These are phyloP conservation scores for Drosophila pandora DNA, from an alignment of 1,140 invertebrate species.

Conservation along the genomic window DNA sequence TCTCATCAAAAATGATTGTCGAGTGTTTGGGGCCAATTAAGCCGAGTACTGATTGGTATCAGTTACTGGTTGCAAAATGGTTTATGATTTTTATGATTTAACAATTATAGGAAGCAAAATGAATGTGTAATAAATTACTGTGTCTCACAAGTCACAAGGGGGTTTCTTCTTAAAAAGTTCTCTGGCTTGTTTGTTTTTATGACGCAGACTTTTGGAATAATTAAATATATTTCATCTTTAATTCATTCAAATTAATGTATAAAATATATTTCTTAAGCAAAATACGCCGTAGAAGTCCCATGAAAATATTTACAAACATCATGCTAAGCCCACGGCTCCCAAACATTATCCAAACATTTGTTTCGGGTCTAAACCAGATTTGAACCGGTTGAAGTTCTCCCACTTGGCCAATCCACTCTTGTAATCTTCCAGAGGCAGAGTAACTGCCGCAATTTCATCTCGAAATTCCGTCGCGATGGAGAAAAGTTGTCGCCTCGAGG, in stretches of 20 bases:
- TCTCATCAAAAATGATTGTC: slow-evolving; percentile 37
- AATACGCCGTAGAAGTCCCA: neutral
- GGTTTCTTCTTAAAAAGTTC: neutral
- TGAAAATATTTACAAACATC: slow-evolving; percentile 6
- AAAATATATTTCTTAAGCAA: neutral
- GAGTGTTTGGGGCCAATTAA: slow-evolving; percentile 39
- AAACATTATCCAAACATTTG: slow-evolving; percentile 16
- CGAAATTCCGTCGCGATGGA: neutral
- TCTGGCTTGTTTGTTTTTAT: slow-evolving; percentile 6
- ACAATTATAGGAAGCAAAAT: slow-evolving; percentile 22
- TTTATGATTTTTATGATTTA: slow-evolving; percentile 40
- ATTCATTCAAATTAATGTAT: neutral
- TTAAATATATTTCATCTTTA: slow-evolving; percentile 7
- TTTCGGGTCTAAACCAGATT: slow-evolving; percentile 38
- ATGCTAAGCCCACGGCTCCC: slow-evolving; percentile 3
- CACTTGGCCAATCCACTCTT: slow-evolving; percentile 1
- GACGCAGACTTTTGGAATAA: slow-evolving; percentile 15
- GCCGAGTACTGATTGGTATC: slow-evolving; percentile 41
- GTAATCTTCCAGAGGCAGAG: slow-evolving; percentile 3
- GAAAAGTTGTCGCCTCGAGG: slow-evolving; percentile 25
- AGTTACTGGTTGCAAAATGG: slow-evolving; percentile 32
- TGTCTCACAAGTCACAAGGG: neutral
- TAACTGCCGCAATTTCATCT: too few species aligned
- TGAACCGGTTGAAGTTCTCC: slow-evolving; percentile 23
- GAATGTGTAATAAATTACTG: slow-evolving; percentile 32